These are phyloP conservation scores for Mormyrus proboscirostris DNA, from an alignment of 2,797 vertebrate genomes.

Conservation along the genomic window DNA sequence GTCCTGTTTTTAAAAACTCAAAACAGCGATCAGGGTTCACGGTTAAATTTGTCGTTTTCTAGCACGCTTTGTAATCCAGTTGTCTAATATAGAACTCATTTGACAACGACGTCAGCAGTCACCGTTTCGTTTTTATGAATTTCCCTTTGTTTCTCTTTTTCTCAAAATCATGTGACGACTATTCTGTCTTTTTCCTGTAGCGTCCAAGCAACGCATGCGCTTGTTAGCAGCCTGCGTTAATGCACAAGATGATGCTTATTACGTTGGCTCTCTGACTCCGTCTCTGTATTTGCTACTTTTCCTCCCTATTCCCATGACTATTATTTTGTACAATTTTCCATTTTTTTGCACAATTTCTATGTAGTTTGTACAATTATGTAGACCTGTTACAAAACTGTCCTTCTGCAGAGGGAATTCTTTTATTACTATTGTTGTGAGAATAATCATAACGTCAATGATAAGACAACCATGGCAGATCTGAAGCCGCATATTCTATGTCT, in stretches of 20 bases:
- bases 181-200: constrained; percentile 36
- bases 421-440: neutral
- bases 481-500: neutral
- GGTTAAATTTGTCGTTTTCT: neutral
- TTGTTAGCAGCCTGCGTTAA: constrained; percentile 9
- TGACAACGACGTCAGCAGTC: neutral
- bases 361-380: neutral
- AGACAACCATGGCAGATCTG: neutral
- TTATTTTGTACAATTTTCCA: neutral
- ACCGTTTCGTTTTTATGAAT: neutral
- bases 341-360: neutral
- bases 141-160: constrained; percentile 25
- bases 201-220: constrained; percentile 49
- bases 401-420: neutral
- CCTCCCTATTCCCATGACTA: neutral
- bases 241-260: neutral
- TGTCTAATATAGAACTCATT: neutral
- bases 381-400: neutral
- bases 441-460: neutral
- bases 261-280: neutral
- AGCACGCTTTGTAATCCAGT: neutral
- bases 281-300: neutral
- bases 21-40: neutral
- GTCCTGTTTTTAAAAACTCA: neutral
- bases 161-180: constrained; percentile 54